Conservation (phyloP, 2,888 invertebrate species). For the Leptopterna dolabrata region DNA sequence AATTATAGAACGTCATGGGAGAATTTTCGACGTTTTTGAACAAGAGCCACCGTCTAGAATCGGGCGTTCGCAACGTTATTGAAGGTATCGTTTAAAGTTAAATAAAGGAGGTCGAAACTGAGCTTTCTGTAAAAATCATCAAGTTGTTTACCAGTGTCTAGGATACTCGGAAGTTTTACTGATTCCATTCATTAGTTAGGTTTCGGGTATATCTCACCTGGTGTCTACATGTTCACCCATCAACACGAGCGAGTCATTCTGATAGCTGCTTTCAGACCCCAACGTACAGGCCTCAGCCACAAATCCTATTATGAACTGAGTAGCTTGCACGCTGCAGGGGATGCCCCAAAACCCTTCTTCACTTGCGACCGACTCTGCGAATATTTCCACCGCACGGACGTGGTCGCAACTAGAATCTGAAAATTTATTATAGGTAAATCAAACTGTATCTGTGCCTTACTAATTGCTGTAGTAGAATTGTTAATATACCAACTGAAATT, state of each 20-base stretch:
- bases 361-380: conserved; percentile 72
- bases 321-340: conserved; percentile 66
- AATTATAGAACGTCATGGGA: no score
- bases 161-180: no score
- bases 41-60: no score
- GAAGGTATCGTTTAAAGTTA: no score
- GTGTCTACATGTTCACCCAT: conserved; percentile 32
- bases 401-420: conserved; percentile 73
- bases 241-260: neutral
- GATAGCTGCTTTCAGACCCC: no score
- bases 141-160: no score
- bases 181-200: neutral
- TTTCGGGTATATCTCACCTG: neutral
- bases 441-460: neutral
- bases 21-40: no score
- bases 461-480: no score
- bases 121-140: no score
- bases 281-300: conserved; percentile 33
- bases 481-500: no score
- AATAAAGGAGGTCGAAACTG: no score
- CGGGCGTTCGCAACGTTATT: no score
- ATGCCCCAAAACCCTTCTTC: conserved; percentile 71
- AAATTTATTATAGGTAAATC: neutral
- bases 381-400: conserved; percentile 72
- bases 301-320: conserved; percentile 41